These are phyloP conservation scores for Aplochiton taeniatus DNA, from an alignment of 2,797 vertebrate genomes.

Conservation along the genomic window DNA sequence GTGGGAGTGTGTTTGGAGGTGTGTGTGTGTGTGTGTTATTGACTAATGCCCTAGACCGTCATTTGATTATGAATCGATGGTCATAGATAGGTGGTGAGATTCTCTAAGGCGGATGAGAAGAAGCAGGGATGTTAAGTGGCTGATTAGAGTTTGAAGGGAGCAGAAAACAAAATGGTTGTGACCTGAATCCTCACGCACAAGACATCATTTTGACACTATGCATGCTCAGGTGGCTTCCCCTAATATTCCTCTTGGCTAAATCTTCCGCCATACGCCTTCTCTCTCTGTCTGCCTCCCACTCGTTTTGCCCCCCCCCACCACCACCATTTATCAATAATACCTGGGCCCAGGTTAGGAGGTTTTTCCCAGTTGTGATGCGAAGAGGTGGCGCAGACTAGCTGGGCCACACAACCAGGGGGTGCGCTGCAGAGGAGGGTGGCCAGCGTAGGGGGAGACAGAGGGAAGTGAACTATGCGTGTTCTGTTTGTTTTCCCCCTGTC, in stretches of 20 bases:
- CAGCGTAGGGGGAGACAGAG: slow-evolving; percentile 26
- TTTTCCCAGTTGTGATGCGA: slow-evolving; percentile 32
- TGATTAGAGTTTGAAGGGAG: too few species aligned
- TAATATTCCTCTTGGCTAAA: too few species aligned
- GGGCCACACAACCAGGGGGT: neutral
- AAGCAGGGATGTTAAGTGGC: too few species aligned
- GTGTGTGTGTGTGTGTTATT: neutral
- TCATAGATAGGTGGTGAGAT: too few species aligned
- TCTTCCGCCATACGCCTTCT: neutral
- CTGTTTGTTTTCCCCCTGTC: slow-evolving; percentile 70
- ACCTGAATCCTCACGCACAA: too few species aligned
- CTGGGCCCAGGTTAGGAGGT: slow-evolving; percentile 40
- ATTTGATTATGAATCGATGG: too few species aligned
- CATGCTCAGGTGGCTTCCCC: too few species aligned
- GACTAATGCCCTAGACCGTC: too few species aligned
- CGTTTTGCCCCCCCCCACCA: too few species aligned
- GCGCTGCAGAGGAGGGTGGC: neutral
- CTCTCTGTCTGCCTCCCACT: neutral
- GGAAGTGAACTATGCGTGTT: slow-evolving; percentile 49
- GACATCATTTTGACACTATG: neutral
- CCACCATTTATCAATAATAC: neutral
- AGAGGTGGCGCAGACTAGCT: slow-evolving; percentile 38
- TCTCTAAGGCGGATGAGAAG: too few species aligned
- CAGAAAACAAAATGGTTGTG: too few species aligned
- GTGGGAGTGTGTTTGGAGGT: slow-evolving; percentile 2